These are phyloP conservation scores for Lindbergichthys nudifrons DNA, from an alignment of 2,797 vertebrate species.

Conservation along the genomic window DNA sequence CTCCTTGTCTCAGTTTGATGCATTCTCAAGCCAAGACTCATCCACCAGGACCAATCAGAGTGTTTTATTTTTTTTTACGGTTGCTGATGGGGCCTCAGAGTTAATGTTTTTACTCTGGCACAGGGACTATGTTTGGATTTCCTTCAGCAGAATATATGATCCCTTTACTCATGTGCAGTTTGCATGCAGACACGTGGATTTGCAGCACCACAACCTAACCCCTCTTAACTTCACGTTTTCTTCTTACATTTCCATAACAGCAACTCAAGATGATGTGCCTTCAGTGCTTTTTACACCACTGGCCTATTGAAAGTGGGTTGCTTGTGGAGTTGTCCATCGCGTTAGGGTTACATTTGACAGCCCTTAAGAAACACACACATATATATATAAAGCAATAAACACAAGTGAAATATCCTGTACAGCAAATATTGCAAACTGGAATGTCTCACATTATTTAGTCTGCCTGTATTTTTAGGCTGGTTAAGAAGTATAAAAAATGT, in stretches of 20 bases:
- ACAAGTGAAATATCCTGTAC: neutral
- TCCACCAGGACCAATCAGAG: slow-evolving; percentile 63
- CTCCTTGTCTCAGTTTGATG: slow-evolving; percentile 75
- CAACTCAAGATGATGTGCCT: neutral
- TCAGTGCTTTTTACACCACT: too few species aligned
- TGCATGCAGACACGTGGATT: neutral
- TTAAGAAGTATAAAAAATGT: slow-evolving; percentile 3
- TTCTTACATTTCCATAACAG: neutral
- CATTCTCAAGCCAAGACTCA: slow-evolving; percentile 69
- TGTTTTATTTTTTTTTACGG: slow-evolving; percentile 7
- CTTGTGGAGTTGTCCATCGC: too few species aligned
- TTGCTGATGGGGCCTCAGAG: slow-evolving; percentile 56
- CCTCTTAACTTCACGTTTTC: neutral
- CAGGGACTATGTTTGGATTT: slow-evolving; percentile 46
- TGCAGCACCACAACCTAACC: neutral
- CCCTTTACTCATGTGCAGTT: neutral
- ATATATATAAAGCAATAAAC: slow-evolving; percentile 9
- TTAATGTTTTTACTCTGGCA: slow-evolving; percentile 54
- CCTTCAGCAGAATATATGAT: slow-evolving; percentile 27
- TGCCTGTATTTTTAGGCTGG: neutral
- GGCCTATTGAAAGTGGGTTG: too few species aligned
- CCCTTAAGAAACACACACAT: neutral
- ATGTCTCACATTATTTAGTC: neutral
- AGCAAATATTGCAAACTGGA: neutral
- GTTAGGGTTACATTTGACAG: too few species aligned